phyloP scores from a whole-genome alignment of 64 coral and sea anemone species.

The Dendronephthya gigantea region DNA sequence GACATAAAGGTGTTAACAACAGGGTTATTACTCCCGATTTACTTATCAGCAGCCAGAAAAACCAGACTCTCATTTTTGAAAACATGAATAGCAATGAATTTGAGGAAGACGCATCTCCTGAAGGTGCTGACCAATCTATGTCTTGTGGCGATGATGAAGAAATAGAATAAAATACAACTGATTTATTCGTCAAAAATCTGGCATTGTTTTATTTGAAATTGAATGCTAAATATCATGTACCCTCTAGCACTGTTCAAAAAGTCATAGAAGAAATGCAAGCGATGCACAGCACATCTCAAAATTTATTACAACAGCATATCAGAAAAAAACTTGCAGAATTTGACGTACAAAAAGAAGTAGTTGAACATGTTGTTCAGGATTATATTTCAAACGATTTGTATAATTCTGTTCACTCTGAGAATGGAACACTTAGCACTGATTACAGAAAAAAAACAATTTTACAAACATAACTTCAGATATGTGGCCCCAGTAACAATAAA shows the following conservation, averaged over 20 bases:
- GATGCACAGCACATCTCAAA: not conserved
- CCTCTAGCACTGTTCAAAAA: not conserved
- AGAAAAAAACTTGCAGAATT: not conserved
- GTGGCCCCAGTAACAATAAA: not conserved
- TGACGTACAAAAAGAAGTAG: not conserved
- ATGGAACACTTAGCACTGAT: not conserved
- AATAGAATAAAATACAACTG: not conserved
- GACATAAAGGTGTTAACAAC: not conserved
- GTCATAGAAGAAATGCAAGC: not conserved
- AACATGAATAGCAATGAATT: not conserved
- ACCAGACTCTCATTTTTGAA: not conserved
- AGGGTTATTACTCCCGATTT: not conserved
- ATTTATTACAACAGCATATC: not conserved
- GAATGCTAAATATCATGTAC: not conserved
- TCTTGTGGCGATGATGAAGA: not conserved
- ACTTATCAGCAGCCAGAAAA: not conserved
- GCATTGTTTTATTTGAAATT: slow-evolving; percentile 12
- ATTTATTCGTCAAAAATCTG: slow-evolving; percentile 12
- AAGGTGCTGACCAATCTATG: not conserved
- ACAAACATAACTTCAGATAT: not conserved
- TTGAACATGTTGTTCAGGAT: not conserved
- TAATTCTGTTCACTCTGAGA: not conserved
- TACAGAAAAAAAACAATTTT: not conserved
- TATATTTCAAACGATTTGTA: not conserved
- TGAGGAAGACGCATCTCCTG: not conserved